Evolutionary conservation across 2,113 vertebrate species (phyloP), one percentile per base, ranked within the genome.

Genomic region (Boulengeromyrus knoepffleri): DNA sequence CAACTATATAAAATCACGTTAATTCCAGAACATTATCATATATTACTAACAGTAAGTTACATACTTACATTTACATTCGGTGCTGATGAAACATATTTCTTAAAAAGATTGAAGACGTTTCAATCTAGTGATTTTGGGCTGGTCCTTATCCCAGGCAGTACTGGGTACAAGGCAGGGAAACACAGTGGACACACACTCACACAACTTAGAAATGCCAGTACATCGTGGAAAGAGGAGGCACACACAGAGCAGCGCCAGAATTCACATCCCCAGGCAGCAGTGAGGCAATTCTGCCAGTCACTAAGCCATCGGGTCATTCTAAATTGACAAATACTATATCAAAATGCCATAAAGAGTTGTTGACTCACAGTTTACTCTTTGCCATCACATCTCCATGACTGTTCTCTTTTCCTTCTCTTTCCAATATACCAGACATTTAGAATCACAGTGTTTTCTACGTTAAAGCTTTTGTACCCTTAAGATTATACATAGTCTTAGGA

Each of bases 11-110:
- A 77, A 77, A 77, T 77, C 45, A 47, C 4, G 24, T 85, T 85
- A 46, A 85, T 85, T 85, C 46, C 83, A 85, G 83, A 85, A n/a
- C 83, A 85, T 80, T 80, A 42, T 42, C 74, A 42, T 80, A 80
- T 80, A 80, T 80, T 80, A 80, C 74, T 80, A 19, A 80, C 74
- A 42, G 36, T 19, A 42, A 39, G 74, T 80, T 80, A 39, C 74
- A 31, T 80, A 42, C 74, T 5, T 42, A 8, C n/a, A 77, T 19
- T 42, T 42, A 80, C 36, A 80, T 80, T 80, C 0, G 0, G 17
- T 2, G 31, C 74, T 42, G 36, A 80, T 77, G 17, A 36, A 77
- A 39, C 19, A 6, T 49, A 47, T 47, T 49, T 70, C 27, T 85
- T 85, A 27, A 85, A 85, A 45, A 27, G 21, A 85, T 24, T 47